Conservation (phyloP, 2,888 invertebrate species). For the Kuschelorhynchus macadamiae region DNA sequence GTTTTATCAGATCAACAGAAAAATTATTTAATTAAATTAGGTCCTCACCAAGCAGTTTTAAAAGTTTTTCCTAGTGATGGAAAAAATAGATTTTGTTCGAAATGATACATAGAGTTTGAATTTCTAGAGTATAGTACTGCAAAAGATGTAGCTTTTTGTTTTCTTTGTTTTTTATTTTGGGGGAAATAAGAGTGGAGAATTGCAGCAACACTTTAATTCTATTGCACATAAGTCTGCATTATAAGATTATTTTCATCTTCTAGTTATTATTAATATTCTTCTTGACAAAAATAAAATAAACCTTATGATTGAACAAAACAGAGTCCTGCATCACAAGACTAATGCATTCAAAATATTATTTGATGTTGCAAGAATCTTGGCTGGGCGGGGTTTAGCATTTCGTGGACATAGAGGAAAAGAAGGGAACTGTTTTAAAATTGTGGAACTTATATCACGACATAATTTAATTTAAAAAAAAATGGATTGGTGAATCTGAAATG, state of each 20-base stretch:
- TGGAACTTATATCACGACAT: conserved; percentile 4
- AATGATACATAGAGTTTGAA: conserved; percentile 18
- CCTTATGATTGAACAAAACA: background rate
- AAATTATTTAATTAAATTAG: conserved; percentile 15
- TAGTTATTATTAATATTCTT: background rate
- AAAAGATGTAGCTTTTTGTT: conserved; percentile 22
- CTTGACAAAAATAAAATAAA: background rate
- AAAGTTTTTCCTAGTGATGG: conserved; percentile 11
- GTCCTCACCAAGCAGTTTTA: background rate
- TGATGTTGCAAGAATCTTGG: conserved; percentile 3
- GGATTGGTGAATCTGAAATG: background rate
- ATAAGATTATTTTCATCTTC: conserved; percentile 16
- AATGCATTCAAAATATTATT: background rate
- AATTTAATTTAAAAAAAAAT: background rate
- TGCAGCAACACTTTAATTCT: conserved; percentile 11
- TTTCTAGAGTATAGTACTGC: conserved; percentile 22
- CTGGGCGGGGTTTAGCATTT: conserved; percentile 9
- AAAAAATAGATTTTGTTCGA: conserved; percentile 8
- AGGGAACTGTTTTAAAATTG: conserved; percentile 8
- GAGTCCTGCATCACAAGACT: background rate
- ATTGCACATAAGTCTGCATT: conserved; percentile 16
- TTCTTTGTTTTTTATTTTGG: conserved; percentile 25
- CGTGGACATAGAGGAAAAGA: background rate
- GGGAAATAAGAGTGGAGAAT: conserved; percentile 9
- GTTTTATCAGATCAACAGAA: conserved; percentile 13